Conservation (phyloP, 2,113 vertebrate genomes). For the Gnathonemus longibarbis region DNA sequence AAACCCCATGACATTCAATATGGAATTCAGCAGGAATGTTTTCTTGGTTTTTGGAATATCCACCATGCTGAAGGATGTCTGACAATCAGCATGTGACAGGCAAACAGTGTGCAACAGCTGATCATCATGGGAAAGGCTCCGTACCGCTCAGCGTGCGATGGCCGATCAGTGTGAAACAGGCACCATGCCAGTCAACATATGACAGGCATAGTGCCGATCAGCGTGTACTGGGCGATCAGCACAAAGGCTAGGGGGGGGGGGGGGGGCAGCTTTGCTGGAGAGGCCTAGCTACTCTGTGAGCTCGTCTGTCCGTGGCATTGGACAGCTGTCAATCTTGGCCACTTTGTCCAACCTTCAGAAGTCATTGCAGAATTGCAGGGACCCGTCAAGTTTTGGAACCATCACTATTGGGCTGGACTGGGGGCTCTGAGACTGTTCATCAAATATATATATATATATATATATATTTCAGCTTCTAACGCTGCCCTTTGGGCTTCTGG, state of each 20-base stretch:
- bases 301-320: background rate
- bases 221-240: background rate
- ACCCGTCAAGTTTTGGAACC: too few relatives aligned
- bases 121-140: background rate
- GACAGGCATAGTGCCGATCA: too few relatives aligned
- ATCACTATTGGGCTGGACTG: too few relatives aligned
- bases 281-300: background rate
- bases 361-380: too few relatives aligned
- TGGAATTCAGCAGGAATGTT: too few relatives aligned
- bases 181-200: background rate
- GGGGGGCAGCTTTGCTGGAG: background rate
- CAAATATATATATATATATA: too few relatives aligned
- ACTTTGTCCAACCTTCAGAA: background rate
- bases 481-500: too few relatives aligned
- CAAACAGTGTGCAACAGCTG: background rate
- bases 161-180: background rate
- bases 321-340: background rate
- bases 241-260: background rate
- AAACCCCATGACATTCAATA: too few relatives aligned
- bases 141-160: background rate
- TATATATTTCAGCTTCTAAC: too few relatives aligned
- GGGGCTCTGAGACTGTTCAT: too few relatives aligned
- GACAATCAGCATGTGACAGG: background rate
- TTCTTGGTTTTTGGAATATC: too few relatives aligned
- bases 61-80: background rate